These are phyloP conservation scores for Diplodus puntazzo DNA, from an alignment of 2,797 vertebrate genomes.

Conservation along the genomic window DNA sequence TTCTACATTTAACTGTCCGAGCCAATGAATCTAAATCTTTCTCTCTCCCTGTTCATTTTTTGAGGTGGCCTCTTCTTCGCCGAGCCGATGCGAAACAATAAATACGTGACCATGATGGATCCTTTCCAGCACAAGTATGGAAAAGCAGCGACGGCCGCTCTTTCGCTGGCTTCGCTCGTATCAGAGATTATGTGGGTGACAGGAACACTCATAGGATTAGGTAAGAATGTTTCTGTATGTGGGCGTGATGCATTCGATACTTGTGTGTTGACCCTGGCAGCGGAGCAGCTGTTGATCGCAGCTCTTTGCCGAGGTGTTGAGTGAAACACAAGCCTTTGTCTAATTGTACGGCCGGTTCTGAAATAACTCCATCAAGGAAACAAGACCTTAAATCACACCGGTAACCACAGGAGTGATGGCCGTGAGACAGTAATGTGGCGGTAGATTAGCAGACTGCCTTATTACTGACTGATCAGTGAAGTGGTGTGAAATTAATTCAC, in stretches of 20 bases:
- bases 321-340: conserved; percentile 54
- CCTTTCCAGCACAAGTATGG: conserved; percentile 83
- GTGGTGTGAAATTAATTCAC: too few species aligned
- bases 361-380: conserved; percentile 48
- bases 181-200: conserved; percentile 79
- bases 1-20: too few species aligned
- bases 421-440: not conserved
- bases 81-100: conserved; percentile 74
- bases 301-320: conserved; percentile 34
- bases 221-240: conserved; percentile 67
- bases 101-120: conserved; percentile 82
- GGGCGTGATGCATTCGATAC: conserved; percentile 47
- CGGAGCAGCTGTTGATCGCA: conserved; percentile 55
- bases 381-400: conserved; percentile 1
- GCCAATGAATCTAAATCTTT: not conserved
- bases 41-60: not conserved
- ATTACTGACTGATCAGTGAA: too few species aligned
- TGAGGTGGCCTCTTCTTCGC: conserved; percentile 76
- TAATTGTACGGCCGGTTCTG: conserved; percentile 41
- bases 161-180: conserved; percentile 70
- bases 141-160: conserved; percentile 68
- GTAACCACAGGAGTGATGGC: not conserved
- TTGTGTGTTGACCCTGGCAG: conserved; percentile 36
- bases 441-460: not conserved
- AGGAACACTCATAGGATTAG: conserved; percentile 78